Evolutionary conservation across 64 coral and sea anemone species (phyloP), one percentile per base, ranked within the genome.

Genomic region (Actinia equina): DNA sequence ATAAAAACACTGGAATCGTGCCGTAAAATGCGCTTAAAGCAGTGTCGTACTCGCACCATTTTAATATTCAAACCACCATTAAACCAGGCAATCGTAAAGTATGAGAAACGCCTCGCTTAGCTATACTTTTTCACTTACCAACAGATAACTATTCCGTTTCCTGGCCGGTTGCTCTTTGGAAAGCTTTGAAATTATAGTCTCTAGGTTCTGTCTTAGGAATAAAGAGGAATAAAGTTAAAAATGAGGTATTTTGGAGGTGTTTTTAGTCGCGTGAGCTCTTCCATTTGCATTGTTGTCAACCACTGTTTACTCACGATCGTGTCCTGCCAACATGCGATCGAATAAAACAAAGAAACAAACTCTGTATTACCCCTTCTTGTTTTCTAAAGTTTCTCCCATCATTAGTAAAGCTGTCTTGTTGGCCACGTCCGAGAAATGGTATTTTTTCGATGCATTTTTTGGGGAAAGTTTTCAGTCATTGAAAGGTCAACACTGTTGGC

Each of bases 171-270:
- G 85, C 44, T 92, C 90, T 58, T 86, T 92, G 7, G 90, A 92
- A 70, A 92, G 90, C 90, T 92, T 92, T 63, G 90, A 92, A 61
- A 92, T 92, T 37, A 92, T 92, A 17, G 90, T 92, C 63, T 92
- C 90, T 60, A 92, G 49, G 85, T 92, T 92, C 61, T 92, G 90
- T 63, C 90, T 92, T 55, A 43, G 43, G 51, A 87, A 49, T 17
- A 62, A 87, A 12, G 26, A 62, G 45, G n/a, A 83, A 85, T 14
- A 17, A 59, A 59, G 19, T 78, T n/a, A 91, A 19, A 81, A 44
- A 52, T 44, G 16, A 2, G 49, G 43, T 17, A 37, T n/a, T 81
- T 81, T 22, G 41, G 78, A 49, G 17, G 42, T 52, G 49, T 81
- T 81, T 81, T 85, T 8, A 25, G 17, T 85, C 83, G 83, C 83